Evolutionary conservation across 2,888 invertebrate genomes (phyloP).

Genomic region (Azorinus chamasolen): DNA sequence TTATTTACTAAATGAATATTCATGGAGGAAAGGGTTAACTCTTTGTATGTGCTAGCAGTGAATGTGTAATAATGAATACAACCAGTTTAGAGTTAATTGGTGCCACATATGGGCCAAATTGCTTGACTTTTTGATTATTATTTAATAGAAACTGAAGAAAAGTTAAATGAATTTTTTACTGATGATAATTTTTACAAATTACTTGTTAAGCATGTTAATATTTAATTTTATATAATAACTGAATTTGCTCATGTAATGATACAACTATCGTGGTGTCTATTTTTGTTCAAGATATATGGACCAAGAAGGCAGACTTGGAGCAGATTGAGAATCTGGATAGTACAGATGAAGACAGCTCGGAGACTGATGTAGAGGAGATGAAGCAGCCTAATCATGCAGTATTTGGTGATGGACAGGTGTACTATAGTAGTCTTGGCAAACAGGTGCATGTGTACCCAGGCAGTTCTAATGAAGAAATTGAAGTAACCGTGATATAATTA

Average conservation of each 20-base stretch:
- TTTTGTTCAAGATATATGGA: constrained; percentile 47
- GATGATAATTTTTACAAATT: no score
- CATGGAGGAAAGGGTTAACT: no score
- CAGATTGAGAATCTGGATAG: constrained; percentile 91
- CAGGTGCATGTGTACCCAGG: constrained; percentile 94
- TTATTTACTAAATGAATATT: no score
- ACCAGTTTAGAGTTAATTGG: no score
- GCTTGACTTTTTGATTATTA: background rate
- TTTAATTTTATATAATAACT: no score
- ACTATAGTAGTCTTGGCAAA: constrained; percentile 95
- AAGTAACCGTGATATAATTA: constrained; percentile 46
- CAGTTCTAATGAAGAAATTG: constrained; percentile 46
- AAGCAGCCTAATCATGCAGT: constrained; percentile 45
- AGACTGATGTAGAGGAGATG: constrained; percentile 33
- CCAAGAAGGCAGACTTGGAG: constrained; percentile 34
- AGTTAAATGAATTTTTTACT: no score
- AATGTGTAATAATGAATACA: background rate
- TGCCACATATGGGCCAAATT: background rate
- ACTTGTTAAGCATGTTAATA: no score
- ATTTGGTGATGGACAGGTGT: constrained; percentile 94
- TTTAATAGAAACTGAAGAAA: background rate
- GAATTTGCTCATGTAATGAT: no score
- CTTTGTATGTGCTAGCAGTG: background rate
- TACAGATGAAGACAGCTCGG: constrained; percentile 57
- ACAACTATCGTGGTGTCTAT: no score